These are phyloP conservation scores for Emmelina monodactyla DNA, from an alignment of 2,888 invertebrate genomes.

Conservation along the genomic window DNA sequence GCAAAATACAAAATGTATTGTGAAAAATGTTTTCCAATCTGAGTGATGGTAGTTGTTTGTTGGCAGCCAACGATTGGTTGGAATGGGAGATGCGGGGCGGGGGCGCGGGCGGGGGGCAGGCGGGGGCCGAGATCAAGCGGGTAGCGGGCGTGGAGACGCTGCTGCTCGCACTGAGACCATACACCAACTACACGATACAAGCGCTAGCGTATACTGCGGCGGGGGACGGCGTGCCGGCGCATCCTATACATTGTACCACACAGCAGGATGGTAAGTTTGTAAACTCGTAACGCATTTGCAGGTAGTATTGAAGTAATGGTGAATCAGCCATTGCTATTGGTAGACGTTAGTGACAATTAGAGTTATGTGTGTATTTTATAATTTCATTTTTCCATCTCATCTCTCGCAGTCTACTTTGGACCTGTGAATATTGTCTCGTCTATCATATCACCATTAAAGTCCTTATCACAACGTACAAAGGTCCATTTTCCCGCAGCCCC, in stretches of 20 bases:
- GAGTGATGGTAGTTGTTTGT: slow-evolving; percentile 63
- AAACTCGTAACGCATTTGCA: not conserved
- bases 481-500: not conserved
- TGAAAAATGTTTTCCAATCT: too few species aligned
- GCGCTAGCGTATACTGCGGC: slow-evolving; percentile 85
- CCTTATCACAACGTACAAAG: not conserved
- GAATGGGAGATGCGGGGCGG: slow-evolving; percentile 54
- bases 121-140: slow-evolving; percentile 76
- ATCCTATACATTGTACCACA: slow-evolving; percentile 80
- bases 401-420: too few species aligned
- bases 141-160: slow-evolving; percentile 82
- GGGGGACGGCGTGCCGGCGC: slow-evolving; percentile 84
- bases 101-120: slow-evolving; percentile 26
- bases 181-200: slow-evolving; percentile 87
- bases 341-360: too few species aligned
- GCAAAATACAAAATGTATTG: too few species aligned
- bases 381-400: too few species aligned
- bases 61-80: slow-evolving; percentile 58
- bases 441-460: not conserved
- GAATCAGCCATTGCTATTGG: too few species aligned
- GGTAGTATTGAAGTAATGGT: too few species aligned
- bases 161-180: slow-evolving; percentile 80
- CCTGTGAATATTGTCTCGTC: not conserved
- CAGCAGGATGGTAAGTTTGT: slow-evolving; percentile 81
- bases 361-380: too few species aligned